Base-by-base conservation (phyloP, 2,113 vertebrate genomes). In the Xiphophorus hellerii region DNA sequence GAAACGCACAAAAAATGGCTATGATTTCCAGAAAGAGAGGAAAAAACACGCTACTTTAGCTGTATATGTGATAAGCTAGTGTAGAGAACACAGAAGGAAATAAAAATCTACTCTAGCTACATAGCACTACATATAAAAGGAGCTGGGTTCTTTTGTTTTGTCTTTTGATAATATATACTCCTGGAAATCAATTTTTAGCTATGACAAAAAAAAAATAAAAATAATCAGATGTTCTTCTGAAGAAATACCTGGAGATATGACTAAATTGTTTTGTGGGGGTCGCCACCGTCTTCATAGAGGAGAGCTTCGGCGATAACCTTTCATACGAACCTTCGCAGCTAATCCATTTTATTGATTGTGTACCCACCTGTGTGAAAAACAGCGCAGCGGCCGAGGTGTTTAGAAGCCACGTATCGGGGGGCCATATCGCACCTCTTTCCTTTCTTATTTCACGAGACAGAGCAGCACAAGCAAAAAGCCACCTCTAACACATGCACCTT, bases 311-410 rank as follows among this genome's bases (percentile, higher is more conserved):
- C 60, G 92, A 93, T 94, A 93, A 93, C 92, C 93, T 93, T 94
- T 93, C 5, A 91, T 90, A 90, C 91, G 89, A 90, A 91, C 87
- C 81, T 87, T 86, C 90, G 88, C 87, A 88, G 90, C 89, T 92
- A 92, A 94, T 94, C 92, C 90, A 94, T 94, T 93, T 93, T 93
- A 93, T 92, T 93, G 93, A 94, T 92, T 92, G 90, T 90, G 84
- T 89, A 90, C 86, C 86, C 84, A 87, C 82, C 90, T 90, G 87
- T 20, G 14, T 76, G 78, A 66, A 66, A 39, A 77, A 74, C 78
- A 76, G 75, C 68, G 80, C 74, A 74, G 12, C 25, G 65, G 76
- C 82, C 64, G 64, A 76, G 84, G 90, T 89, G 78, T 92, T 91
- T 89, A 87, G 84, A 33, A 85, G 78, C 30, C 14, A 70, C 66